Conservation (phyloP, 1,140 invertebrate species). For the Limonius californicus region DNA sequence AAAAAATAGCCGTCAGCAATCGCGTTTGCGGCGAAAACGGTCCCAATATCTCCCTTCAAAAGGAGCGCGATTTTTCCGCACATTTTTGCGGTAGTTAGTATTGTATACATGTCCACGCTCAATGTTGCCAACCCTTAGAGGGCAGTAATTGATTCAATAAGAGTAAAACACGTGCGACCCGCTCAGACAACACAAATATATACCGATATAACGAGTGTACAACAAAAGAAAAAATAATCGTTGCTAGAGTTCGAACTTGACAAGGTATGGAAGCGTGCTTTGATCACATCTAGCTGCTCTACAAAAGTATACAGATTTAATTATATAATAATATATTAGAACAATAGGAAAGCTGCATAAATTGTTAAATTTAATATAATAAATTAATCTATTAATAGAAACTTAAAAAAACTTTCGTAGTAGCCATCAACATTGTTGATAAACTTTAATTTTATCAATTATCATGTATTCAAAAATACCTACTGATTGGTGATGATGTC, state of each 20-base stretch:
- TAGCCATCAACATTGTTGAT: too few relatives aligned
- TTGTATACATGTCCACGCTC: constrained; percentile 25
- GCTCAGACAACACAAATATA: constrained; percentile 39
- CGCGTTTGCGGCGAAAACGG: constrained; percentile 12
- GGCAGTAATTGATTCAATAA: constrained; percentile 45
- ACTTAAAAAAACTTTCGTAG: too few relatives aligned
- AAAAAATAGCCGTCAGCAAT: constrained; percentile 22
- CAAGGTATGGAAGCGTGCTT: neutral
- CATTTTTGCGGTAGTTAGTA: constrained; percentile 15
- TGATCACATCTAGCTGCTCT: too few relatives aligned
- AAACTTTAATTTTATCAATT: too few relatives aligned
- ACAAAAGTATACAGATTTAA: too few relatives aligned
- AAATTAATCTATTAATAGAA: too few relatives aligned
- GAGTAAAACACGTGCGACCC: constrained; percentile 39
- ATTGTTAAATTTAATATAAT: too few relatives aligned
- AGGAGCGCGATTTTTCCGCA: constrained; percentile 16
- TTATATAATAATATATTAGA: too few relatives aligned
- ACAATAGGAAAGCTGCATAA: too few relatives aligned
- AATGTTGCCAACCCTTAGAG: constrained; percentile 42
- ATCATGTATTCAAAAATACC: too few relatives aligned
- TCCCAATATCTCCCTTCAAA: neutral
- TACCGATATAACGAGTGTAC: constrained; percentile 38
- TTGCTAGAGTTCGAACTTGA: neutral
- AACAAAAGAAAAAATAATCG: constrained; percentile 35
- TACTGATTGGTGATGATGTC: too few relatives aligned